These are phyloP conservation scores for Lycocorax pyrrhopterus DNA, from an alignment of 2,113 vertebrate species.

Conservation along the genomic window DNA sequence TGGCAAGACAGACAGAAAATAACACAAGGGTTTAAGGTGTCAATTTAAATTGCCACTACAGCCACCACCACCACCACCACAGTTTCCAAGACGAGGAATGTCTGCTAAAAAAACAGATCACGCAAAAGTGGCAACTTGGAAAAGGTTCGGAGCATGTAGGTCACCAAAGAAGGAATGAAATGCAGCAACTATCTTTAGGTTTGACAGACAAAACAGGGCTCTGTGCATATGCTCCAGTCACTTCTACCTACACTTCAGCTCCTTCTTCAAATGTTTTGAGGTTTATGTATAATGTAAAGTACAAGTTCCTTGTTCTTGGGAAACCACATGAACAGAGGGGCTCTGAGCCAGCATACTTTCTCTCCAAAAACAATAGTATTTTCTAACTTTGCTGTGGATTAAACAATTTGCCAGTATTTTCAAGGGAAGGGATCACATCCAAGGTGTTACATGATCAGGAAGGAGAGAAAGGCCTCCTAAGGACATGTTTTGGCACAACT, in stretches of 20 bases:
- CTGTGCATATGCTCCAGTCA: not conserved
- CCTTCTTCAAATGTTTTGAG: not conserved
- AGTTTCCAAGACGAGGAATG: not conserved
- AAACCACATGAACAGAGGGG: not conserved
- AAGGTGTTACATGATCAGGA: not conserved
- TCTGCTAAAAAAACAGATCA: not conserved
- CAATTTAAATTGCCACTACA: not conserved
- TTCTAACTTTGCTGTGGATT: not conserved
- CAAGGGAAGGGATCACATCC: not conserved
- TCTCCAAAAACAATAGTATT: not conserved
- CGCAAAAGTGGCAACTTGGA: not conserved
- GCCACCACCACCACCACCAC: fast-evolving
- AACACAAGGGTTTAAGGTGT: not conserved
- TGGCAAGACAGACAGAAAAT: slow-evolving; percentile 1
- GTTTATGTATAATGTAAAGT: not conserved
- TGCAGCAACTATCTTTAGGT: not conserved
- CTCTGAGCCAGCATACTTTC: not conserved
- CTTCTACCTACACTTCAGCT: slow-evolving; percentile 14
- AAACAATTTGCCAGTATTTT: not conserved
- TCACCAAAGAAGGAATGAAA: not conserved
- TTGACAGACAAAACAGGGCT: slow-evolving; percentile 10
- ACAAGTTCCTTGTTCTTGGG: not conserved
- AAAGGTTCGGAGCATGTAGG: not conserved
- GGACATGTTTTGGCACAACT: not conserved
- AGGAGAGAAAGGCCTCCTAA: not conserved